Evolutionary conservation across 1,140 invertebrate genomes (phyloP), one percentile per base, ranked within the genome.

Genomic region (Littorina saxatilis): DNA sequence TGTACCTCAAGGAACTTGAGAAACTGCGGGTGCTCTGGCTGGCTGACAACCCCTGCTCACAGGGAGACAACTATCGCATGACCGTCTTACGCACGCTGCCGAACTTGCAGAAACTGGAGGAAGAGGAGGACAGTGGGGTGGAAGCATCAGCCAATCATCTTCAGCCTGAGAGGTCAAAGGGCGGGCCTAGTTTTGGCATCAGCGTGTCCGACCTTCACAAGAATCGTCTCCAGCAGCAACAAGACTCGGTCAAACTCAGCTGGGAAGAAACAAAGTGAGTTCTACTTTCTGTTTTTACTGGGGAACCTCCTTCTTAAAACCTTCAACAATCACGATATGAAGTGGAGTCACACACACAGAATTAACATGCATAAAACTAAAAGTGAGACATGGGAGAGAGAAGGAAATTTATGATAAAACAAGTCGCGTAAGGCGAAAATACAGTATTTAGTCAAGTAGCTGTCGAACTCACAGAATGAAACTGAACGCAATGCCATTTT

Each of bases 41-140:
- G 17, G 96, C 96, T 82, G 98, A 98, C 93, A 99, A 99, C 94
- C 97, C 97, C 27, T 98, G 97, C 93, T 95, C 96, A 40, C 94
- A 95, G 58, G 93, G 93, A 82, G 95, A 96, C n/a, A 97, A 97
- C 79, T 99, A 99, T 92, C 95, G 98, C 68, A 92, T 96, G 88
- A 95, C 97, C 47, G 97, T 99, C 23, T 92, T 99, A 35, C 94
- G 95, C 89, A 95, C 96, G 73, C 93, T 99, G 81, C 98, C 98
- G 35, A 95, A 97, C 88, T 93, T 99, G 74, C 96, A 98, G 93
- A 98, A 97, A 90, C 92, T 99, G 40, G 55, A 72, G 47, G 50
- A 37, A 43, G 75, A 58, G 47, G n/a, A 79, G 35, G 39, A 79
- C 27, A 58, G 63, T 52, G 29, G 61, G 37, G 52, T 63, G 72